Evolutionary conservation across 2,888 invertebrate genomes (phyloP).

Genomic region (Eupelmus urozonus): DNA sequence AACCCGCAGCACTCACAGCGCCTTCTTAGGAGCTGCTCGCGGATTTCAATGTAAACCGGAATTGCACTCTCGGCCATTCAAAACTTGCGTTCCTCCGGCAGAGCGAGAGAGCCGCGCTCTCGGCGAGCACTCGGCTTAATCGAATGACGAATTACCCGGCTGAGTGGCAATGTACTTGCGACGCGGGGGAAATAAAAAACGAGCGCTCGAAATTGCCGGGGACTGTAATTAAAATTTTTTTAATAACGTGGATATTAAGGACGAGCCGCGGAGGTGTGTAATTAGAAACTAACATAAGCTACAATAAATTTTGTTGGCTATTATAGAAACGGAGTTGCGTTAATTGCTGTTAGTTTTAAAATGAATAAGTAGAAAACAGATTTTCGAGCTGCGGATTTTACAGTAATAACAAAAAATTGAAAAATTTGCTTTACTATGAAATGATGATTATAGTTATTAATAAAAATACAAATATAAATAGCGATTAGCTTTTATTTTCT

Average conservation of each 20-base stretch:
- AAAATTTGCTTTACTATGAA: too few species aligned
- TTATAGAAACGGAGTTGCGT: too few species aligned
- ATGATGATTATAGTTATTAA: too few species aligned
- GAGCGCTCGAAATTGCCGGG: background rate
- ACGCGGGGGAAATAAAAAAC: background rate
- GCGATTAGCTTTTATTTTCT: too few species aligned
- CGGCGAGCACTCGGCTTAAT: background rate
- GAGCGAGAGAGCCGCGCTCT: too few species aligned
- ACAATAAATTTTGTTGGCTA: too few species aligned
- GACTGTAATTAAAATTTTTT: constrained; percentile 10
- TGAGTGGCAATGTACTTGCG: background rate
- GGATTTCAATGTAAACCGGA: constrained; percentile 43
- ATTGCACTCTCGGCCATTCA: constrained; percentile 22
- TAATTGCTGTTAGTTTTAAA: too few species aligned
- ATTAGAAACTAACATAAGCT: too few species aligned
- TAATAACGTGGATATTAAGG: background rate
- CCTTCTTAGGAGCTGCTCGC: background rate
- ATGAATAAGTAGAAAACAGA: too few species aligned
- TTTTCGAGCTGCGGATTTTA: too few species aligned
- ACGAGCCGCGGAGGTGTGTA: background rate
- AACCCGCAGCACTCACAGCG: background rate
- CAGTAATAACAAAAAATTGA: too few species aligned
- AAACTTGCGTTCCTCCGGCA: background rate
- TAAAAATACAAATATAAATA: too few species aligned
- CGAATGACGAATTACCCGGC: constrained; percentile 8